These are phyloP conservation scores for Hozukius guyotensis DNA, from an alignment of 2,797 vertebrate genomes.

Conservation along the genomic window DNA sequence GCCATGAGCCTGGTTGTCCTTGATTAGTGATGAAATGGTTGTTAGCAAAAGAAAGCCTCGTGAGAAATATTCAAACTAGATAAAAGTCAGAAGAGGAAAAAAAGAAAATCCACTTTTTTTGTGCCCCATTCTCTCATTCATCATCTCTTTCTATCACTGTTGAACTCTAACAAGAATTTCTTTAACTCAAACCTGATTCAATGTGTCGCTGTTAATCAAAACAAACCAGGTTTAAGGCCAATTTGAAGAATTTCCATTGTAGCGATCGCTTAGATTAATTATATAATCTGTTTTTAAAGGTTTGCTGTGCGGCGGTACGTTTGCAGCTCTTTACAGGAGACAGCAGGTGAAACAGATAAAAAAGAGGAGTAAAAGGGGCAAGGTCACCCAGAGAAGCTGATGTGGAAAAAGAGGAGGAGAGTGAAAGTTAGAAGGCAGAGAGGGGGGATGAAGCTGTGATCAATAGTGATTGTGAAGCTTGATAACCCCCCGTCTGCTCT, in stretches of 20 bases:
- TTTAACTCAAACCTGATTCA: neutral
- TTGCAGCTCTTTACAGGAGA: no score
- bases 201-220: neutral
- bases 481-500: conserved; percentile 35
- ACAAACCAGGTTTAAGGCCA: neutral
- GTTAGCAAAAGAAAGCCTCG: neutral
- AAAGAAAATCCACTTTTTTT: neutral
- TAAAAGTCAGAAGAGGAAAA: neutral
- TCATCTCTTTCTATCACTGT: neutral
- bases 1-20: neutral
- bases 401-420: neutral
- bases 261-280: neutral
- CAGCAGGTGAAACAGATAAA: neutral
- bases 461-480: conserved; percentile 50
- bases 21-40: neutral
- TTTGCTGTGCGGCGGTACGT: no score
- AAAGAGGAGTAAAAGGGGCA: neutral
- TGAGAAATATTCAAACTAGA: neutral
- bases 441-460: conserved; percentile 26
- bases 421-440: neutral
- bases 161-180: accelerated
- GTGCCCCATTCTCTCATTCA: neutral
- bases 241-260: neutral
- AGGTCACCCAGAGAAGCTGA: conserved; percentile 16
- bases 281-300: neutral